phyloP scores from a whole-genome alignment of 2,797 vertebrate species.

The Pipistrellus nathusii region DNA sequence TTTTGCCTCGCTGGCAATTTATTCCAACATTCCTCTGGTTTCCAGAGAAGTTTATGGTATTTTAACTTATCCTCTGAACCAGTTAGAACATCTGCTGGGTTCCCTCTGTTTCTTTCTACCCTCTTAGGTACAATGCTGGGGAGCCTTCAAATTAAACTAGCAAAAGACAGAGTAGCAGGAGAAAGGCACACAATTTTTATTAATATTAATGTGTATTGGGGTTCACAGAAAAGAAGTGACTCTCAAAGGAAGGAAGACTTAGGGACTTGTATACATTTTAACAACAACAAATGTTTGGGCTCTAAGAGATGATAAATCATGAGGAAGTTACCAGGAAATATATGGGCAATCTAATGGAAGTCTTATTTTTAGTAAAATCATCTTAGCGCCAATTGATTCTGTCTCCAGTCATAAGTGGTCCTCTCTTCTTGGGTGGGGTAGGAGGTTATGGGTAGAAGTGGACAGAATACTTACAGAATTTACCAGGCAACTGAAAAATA shows the following conservation, averaged over 20 bases:
- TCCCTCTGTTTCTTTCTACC: background rate
- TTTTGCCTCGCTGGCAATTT: conserved; percentile 22
- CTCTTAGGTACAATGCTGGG: background rate
- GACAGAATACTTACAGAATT: too few species aligned
- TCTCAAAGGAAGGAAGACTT: background rate
- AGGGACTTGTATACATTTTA: background rate
- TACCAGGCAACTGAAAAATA: too few species aligned
- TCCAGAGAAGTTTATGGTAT: conserved; percentile 36
- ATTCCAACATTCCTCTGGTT: conserved; percentile 58
- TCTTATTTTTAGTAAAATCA: background rate
- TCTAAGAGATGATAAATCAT: background rate
- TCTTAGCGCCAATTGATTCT: background rate
- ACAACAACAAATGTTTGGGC: background rate
- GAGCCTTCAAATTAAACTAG: background rate
- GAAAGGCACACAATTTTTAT: conserved; percentile 21
- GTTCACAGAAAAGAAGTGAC: conserved; percentile 49
- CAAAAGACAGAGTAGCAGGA: conserved; percentile 18
- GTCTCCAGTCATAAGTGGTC: background rate
- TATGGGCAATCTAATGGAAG: background rate
- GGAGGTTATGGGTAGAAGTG: background rate
- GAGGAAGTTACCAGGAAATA: background rate
- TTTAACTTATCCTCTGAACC: conserved; percentile 30
- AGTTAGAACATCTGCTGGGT: background rate
- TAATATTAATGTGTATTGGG: conserved; percentile 5
- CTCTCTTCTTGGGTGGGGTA: background rate